Evolutionary conservation across 2,888 invertebrate genomes (phyloP), one percentile per base, ranked within the genome.

Genomic region (Pyrgus malvae): DNA sequence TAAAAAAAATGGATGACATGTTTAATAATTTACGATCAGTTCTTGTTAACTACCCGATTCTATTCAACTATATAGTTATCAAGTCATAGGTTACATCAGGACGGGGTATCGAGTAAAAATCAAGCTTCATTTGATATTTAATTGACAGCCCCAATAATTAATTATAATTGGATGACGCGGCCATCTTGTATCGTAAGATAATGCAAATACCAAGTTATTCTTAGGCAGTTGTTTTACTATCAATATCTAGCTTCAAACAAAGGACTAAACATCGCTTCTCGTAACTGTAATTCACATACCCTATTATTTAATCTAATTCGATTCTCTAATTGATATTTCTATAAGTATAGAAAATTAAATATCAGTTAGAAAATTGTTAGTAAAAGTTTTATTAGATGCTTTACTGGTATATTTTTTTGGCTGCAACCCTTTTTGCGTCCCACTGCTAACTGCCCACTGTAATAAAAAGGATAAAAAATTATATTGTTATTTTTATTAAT

Each of bases 131-230:
- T 63, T 58, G 56, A 62, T 58, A 49, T 60, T 63, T 66, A 66
- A 67, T 69, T 68, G 69, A 68, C 68, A 68, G 62, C 57, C 64
- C 49, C 53, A 61, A 61, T 68, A 66, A 69, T 69, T 65, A 65
- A 67, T 64, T 61, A 58, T 61, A 64, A 67, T 65, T 65, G 41
- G 54, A 60, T 68, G 66, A 68, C 50, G 62, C 60, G 62, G 60
- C 59, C 40, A 33, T 59, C 58, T 59, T 62, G 61, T 48, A 58
- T 56, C 44, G 46, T 11, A 31, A 48, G 41, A 50, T 57, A 59
- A 61, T 60, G 60, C 66, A 63, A 62, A 62, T 63, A 59, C 48
- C 55, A 57, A 58, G 35, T 33, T n/a, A 3, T 29, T 7, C 19
- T 31, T 8, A 44, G 12, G 12, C n/a, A 12, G 2, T 11, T 12